A percentile compares a stretch with the other conserved stretches of the same genome.
These are phyloP conservation scores for Cataglyphis altisquamis DNA, from an alignment of 2,888 invertebrate species.

Conservation along the genomic window DNA sequence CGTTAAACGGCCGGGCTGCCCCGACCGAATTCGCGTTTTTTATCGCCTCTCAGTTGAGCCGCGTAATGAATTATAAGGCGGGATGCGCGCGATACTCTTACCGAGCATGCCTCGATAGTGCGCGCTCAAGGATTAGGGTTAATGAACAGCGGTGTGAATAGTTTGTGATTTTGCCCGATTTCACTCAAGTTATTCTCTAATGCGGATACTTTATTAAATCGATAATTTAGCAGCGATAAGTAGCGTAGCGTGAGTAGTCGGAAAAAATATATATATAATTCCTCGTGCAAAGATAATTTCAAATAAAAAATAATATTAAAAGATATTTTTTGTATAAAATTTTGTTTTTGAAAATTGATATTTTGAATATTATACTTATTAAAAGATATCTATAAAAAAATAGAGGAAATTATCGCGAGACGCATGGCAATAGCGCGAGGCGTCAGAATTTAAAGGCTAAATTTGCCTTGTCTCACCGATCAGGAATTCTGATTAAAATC, in stretches of 20 bases:
- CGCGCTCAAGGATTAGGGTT: not conserved
- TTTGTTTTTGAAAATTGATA: not conserved
- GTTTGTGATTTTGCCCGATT: slow-evolving; percentile 7
- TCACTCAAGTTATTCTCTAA: not conserved
- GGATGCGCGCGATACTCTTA: slow-evolving; percentile 52
- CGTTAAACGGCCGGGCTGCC: slow-evolving; percentile 70
- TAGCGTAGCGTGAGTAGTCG: not conserved
- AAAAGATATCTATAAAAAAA: not conserved
- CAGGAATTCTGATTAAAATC: slow-evolving; percentile 28
- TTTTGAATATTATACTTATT: not conserved
- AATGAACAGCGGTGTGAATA: slow-evolving; percentile 22
- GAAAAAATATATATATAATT: not conserved
- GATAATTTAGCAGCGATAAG: not conserved
- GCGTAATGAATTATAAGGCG: slow-evolving; percentile 81
- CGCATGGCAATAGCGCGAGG: not conserved
- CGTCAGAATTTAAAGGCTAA: not conserved
- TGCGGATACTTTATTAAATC: not conserved
- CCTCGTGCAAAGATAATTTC: not conserved
- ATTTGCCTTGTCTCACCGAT: not conserved
- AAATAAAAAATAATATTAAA: not conserved
- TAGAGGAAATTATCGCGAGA: not conserved
- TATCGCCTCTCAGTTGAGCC: slow-evolving; percentile 75
- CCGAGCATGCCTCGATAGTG: not conserved
- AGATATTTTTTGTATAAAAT: not conserved
- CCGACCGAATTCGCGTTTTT: slow-evolving; percentile 72